Evolutionary conservation across 2,113 vertebrate species (phyloP), one percentile per base, ranked within the genome.

Genomic region (Sceloporus tristichus): DNA sequence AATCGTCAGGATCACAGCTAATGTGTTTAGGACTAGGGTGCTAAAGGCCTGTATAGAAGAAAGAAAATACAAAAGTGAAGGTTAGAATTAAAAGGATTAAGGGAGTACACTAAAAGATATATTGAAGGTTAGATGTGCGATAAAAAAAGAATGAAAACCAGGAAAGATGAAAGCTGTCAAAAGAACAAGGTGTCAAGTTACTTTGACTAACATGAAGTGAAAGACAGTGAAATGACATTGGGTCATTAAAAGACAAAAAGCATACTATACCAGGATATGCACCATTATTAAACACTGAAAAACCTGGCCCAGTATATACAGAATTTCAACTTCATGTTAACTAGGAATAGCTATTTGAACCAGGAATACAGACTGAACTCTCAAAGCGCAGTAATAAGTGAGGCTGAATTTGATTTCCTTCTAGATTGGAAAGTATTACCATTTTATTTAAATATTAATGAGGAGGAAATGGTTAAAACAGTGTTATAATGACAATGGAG

Each of bases 371-470:
- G 10, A 74, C 4, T 54, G 88, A 91, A 84, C 27, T 86, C 48
- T 90, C 29, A 40, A 85, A 29, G 54, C 10, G 11, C 78, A 56
- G 16, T 82, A 62, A 79, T 86, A 77, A 66, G 23, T 74, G 88
- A 86, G 21, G 75, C 5, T 42, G 89, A 94, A 87, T 23, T 9
- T 7, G 65, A 77, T 92, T 86, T 59, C 76, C 62, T 92, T 91
- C 90, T n/a, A 92, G 9, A 29, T 34, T 79, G 83, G 68, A 89
- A 94, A 92, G 65, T n/a, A 34, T 19, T 86, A 66, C 38, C 75
- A 68, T 81, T 93, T 86, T 91, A 81, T 85, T 85, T 42, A 79
- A 90, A 93, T 73, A 86, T 25, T 80, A 11, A 84, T 91, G 87
- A 77, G 18, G 70, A 9, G 0, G 56, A 84, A 90, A 91, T 56